phyloP scores from a whole-genome alignment of 2,888 invertebrate genomes.

The Eristalis pertinax region DNA sequence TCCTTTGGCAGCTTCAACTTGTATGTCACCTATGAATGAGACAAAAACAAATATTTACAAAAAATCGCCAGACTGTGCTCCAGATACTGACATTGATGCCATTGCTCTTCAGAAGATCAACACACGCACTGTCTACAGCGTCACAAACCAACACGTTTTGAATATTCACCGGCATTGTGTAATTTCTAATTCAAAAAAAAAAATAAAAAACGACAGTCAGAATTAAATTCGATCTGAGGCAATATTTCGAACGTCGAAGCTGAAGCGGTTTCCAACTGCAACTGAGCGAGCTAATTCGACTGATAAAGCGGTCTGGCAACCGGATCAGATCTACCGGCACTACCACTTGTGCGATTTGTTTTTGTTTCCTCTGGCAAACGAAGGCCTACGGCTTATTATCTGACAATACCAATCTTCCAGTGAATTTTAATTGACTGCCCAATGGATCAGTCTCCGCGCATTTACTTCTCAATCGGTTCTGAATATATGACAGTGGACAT shows the following conservation, averaged over 20 bases:
- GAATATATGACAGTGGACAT: not conserved
- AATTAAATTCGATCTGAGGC: not conserved
- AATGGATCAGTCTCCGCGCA: not conserved
- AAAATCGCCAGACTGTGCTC: not conserved
- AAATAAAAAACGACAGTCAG: not conserved
- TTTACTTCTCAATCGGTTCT: conserved; percentile 22
- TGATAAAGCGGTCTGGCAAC: conserved; percentile 45
- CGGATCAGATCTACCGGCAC: conserved; percentile 18
- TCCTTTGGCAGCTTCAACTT: conserved; percentile 90
- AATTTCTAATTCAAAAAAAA: not conserved
- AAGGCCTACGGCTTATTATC: conserved; percentile 24
- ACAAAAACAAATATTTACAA: conserved; percentile 26
- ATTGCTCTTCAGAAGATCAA: conserved; percentile 88
- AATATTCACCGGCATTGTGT: conserved; percentile 83
- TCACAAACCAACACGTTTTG: conserved; percentile 95
- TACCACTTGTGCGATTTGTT: conserved; percentile 13
- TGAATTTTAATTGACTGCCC: conserved; percentile 15
- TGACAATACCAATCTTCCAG: conserved; percentile 16
- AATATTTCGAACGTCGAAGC: conserved; percentile 13
- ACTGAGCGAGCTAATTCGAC: conserved; percentile 34
- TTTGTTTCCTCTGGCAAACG: not conserved
- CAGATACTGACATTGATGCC: conserved; percentile 87
- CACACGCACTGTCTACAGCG: conserved; percentile 93
- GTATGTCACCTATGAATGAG: conserved; percentile 82
- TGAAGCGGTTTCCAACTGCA: conserved; percentile 36